A percentile compares a stretch with the other conserved stretches of the same genome.
Conservation (phyloP, 1,140 invertebrate genomes). For the Goniozus legneri region DNA sequence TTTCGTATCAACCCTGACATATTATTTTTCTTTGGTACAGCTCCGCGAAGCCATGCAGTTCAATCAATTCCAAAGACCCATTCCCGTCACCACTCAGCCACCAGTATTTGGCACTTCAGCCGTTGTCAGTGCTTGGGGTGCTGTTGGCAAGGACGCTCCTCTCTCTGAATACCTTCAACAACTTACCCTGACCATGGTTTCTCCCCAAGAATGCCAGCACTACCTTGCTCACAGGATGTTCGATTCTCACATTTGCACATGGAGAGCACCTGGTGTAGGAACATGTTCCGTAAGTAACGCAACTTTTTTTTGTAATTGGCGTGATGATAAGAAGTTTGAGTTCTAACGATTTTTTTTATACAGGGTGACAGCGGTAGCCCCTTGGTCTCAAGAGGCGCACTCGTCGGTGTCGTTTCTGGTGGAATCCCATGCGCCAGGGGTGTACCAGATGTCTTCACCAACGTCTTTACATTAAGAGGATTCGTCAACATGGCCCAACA, state of each 20-base stretch:
- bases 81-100: background rate
- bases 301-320: too few relatives aligned
- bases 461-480: too few relatives aligned
- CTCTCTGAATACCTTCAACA: background rate
- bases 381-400: conserved; percentile 38
- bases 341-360: conserved; percentile 13
- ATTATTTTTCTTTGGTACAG: conserved; percentile 10
- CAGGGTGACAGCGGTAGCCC: conserved; percentile 59
- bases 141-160: background rate
- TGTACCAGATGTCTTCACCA: conserved; percentile 56
- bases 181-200: background rate
- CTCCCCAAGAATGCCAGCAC: background rate
- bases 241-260: too few relatives aligned
- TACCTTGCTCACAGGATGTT: too few relatives aligned
- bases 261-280: too few relatives aligned
- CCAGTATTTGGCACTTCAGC: background rate
- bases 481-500: too few relatives aligned
- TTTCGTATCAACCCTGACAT: too few relatives aligned
- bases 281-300: conserved; percentile 14
- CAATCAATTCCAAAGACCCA: background rate
- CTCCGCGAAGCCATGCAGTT: conserved; percentile 1
- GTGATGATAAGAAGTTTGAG: too few relatives aligned
- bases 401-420: conserved; percentile 56
- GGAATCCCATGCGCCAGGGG: conserved; percentile 57
- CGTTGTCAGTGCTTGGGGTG: conserved; percentile 15